Percentiles rank a stretch among this genome's conserved stretches.
These are phyloP conservation scores for Loripinus fragilis DNA, from an alignment of 2,888 invertebrate genomes.

Conservation along the genomic window DNA sequence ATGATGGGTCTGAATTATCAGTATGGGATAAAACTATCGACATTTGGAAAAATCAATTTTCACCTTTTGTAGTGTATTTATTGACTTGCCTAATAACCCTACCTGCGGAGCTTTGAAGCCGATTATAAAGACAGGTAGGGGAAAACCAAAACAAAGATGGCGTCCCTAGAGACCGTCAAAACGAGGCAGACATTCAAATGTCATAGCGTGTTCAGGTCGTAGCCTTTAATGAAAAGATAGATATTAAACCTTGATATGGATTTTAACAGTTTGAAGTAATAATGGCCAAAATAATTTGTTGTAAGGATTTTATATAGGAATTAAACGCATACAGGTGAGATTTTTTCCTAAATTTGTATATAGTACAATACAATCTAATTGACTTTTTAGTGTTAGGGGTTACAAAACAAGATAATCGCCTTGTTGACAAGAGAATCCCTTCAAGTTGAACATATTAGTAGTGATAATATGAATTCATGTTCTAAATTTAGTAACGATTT, in stretches of 20 bases:
- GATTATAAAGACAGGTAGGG: conserved; percentile 32
- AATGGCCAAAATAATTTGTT: neutral
- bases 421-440: too few species aligned
- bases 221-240: conserved; percentile 10
- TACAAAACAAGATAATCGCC: too few species aligned
- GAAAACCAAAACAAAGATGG: conserved; percentile 55
- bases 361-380: too few species aligned
- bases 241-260: conserved; percentile 1
- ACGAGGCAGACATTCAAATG: conserved; percentile 44
- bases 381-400: too few species aligned
- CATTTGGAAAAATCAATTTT: conserved; percentile 18
- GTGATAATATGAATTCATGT: too few species aligned
- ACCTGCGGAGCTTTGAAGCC: neutral
- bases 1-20: too few species aligned
- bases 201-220: conserved; percentile 18
- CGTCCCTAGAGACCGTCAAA: conserved; percentile 62
- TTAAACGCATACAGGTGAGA: neutral
- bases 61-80: conserved; percentile 13
- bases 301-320: conserved; percentile 4
- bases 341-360: too few species aligned
- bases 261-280: conserved; percentile 9
- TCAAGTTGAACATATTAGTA: too few species aligned
- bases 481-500: too few species aligned
- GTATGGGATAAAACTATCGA: neutral
- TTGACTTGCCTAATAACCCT: conserved; percentile 6